Evolutionary conservation across 2,113 vertebrate genomes (phyloP).

Genomic region (Odocoileus virginianus): DNA sequence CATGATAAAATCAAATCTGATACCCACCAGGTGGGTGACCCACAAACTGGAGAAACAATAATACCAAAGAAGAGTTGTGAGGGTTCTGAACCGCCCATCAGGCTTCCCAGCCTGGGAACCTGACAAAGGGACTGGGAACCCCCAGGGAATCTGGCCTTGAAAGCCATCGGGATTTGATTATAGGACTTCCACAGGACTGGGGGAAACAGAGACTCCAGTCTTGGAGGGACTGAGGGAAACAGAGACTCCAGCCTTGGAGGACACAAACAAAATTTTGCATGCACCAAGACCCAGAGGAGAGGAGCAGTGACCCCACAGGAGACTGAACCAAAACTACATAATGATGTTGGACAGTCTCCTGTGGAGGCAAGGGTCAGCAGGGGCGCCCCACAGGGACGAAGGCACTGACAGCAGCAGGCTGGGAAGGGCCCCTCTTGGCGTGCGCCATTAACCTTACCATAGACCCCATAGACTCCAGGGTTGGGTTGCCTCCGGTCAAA

Average conservation of each 20-base stretch:
- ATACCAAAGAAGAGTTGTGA: background rate
- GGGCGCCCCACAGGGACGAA: too few species aligned
- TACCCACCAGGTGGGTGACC: background rate
- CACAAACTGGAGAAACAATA: background rate
- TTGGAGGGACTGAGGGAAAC: too few species aligned
- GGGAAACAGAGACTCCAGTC: background rate
- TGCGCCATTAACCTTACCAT: background rate
- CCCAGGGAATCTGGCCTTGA: background rate
- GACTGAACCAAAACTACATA: background rate
- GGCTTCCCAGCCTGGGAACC: background rate
- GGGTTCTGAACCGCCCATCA: background rate
- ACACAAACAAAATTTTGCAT: background rate
- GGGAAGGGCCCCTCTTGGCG: background rate
- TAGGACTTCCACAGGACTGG: background rate
- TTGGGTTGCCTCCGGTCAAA: background rate
- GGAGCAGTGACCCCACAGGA: background rate
- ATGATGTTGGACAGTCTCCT: background rate
- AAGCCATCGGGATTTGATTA: rapidly evolving
- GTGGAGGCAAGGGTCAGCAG: background rate
- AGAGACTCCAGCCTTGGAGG: background rate
- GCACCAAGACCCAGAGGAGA: background rate
- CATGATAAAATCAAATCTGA: background rate
- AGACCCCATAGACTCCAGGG: background rate
- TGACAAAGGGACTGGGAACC: background rate
- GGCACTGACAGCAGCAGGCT: background rate